Conservation (phyloP, 1,140 invertebrate species). For the Heliconius hewitsoni region DNA sequence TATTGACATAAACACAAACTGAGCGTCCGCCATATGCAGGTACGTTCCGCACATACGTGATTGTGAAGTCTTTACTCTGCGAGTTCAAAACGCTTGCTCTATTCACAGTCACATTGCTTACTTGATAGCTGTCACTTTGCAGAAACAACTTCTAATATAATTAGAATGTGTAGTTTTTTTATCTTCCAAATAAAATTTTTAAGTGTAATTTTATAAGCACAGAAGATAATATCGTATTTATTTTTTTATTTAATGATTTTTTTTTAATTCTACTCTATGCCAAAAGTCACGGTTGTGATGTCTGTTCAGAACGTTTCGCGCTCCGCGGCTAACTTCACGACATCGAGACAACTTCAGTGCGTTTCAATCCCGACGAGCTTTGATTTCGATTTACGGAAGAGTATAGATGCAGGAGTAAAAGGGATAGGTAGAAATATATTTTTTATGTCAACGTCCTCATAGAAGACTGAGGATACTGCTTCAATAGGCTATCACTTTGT, state of each 20-base stretch:
- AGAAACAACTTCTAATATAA: background rate
- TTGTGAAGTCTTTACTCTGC: constrained; percentile 49
- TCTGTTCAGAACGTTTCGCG: constrained; percentile 54
- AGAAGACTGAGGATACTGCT: constrained; percentile 64
- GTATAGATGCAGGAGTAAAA: constrained; percentile 63
- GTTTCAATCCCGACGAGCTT: constrained; percentile 76
- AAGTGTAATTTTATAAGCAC: background rate
- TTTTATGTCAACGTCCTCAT: constrained; percentile 77
- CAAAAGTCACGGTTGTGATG: background rate
- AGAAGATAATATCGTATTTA: background rate
- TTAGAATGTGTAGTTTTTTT: background rate
- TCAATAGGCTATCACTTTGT: constrained; percentile 37
- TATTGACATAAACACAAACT: constrained; percentile 81
- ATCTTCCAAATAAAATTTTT: background rate
- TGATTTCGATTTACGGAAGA: constrained; percentile 81
- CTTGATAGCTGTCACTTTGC: constrained; percentile 36
- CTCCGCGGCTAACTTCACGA: constrained; percentile 57
- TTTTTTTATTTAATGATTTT: background rate
- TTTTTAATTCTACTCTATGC: background rate
- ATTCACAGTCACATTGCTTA: constrained; percentile 26
- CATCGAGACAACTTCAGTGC: constrained; percentile 64
- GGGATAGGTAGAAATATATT: constrained; percentile 64
- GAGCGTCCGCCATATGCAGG: constrained; percentile 78
- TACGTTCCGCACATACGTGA: constrained; percentile 68
- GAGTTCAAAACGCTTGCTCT: constrained; percentile 48